Evolutionary conservation across 2,113 vertebrate species (phyloP).

Genomic region (Siniperca chuatsi): DNA sequence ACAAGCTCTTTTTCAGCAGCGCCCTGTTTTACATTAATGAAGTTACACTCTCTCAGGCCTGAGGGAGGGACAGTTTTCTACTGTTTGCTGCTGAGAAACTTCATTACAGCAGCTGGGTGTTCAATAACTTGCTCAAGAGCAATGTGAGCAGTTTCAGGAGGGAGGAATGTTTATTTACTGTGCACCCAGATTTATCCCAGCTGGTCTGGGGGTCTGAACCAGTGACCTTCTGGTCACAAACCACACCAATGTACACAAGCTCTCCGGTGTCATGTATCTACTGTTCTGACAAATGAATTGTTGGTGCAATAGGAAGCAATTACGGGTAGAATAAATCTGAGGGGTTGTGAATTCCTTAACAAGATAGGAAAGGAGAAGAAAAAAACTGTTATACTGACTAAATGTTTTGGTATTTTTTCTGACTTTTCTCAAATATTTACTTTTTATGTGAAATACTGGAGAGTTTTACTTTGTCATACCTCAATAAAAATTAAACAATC

Average conservation of each 20-base stretch:
- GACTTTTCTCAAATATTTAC: not conserved
- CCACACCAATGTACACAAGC: slow-evolving; percentile 13
- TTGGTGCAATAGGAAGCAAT: not conserved
- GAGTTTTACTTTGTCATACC: not conserved
- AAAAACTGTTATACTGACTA: not conserved
- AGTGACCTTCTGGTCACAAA: not conserved
- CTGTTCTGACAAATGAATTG: not conserved
- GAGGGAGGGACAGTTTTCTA: not conserved
- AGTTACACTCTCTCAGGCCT: not conserved
- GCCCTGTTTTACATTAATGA: not conserved
- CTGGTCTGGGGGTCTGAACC: slow-evolving; percentile 12
- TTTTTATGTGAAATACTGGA: not conserved
- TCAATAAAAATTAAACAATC: not conserved
- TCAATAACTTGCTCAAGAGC: slow-evolving; percentile 6
- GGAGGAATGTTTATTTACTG: not conserved
- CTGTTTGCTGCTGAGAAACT: not conserved
- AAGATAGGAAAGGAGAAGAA: not conserved
- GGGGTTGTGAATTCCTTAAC: not conserved
- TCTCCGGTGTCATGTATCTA: not conserved
- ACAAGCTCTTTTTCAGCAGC: not conserved
- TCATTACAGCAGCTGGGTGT: slow-evolving; percentile 1
- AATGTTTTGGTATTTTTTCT: not conserved
- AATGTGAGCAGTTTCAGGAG: not conserved
- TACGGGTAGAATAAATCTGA: not conserved
- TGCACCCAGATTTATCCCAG: not conserved